Base-by-base conservation (phyloP, 2,113 vertebrate genomes). In the Rhagologus leucostigma region DNA sequence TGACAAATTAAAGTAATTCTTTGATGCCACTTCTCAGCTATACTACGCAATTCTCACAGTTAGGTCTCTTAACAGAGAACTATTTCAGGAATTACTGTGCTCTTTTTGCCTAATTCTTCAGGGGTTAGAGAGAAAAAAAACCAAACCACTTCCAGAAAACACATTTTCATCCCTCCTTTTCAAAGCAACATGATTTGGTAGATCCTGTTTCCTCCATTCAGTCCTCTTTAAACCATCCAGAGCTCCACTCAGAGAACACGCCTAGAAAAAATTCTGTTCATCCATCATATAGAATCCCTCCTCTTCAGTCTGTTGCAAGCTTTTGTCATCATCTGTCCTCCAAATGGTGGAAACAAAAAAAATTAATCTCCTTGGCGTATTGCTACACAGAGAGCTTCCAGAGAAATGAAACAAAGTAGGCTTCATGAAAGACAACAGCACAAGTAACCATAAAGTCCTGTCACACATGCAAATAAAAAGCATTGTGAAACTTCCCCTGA, bases 321-420 rank as follows among this genome's bases (percentile, higher is more conserved):
- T 84, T 87, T 63, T 78, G 39, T 78, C 60, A 69, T 85, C 71
- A 64, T 76, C 53, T 73, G 41, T 56, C 30, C 62, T 82, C 77
- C 87, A 89, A 91, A 93, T 44, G 64, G 86, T 67, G 46, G 70
- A 37, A 70, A 50, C 19, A 33, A 46, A 46, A 42, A 35, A 37
- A 55, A 23, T 9, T 39, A 3, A 35, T 16, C 56, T 85, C 35
- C 44, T 49, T 4, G 0, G 30, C 0, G 0, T 39, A 20, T 5
- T 69, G 32, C 75, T 85, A 79, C 39, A 39, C 19, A 65, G 50
- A 76, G 16, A 77, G 37, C 53, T 74, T 42, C n/a, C 20, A 63
- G n/a, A 78, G 77, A 7, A 64, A 75, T 35, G 64, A 50, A 63
- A 91, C 56, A 50, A 35, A 60, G 56, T 6, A 47, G 35, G 35